These are phyloP conservation scores for Distichodus sexfasciatus DNA, from an alignment of 2,797 vertebrate genomes.

Conservation along the genomic window DNA sequence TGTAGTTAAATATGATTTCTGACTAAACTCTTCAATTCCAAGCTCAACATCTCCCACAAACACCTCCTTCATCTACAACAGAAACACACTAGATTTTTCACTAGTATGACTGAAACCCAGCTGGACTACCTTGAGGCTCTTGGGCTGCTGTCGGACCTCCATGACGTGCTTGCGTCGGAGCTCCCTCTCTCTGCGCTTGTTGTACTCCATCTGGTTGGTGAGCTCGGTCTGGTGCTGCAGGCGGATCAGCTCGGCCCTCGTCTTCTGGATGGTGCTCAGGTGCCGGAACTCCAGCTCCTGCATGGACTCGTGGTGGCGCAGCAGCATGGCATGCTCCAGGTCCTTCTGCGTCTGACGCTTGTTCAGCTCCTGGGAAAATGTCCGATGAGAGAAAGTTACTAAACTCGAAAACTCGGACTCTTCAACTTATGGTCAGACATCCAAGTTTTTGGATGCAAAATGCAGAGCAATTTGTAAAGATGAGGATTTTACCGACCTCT, in stretches of 20 bases:
- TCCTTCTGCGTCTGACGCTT: constrained; percentile 98
- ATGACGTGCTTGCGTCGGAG: constrained; percentile 95
- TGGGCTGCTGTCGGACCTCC: constrained; percentile 98
- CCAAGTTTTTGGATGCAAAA: too few relatives aligned
- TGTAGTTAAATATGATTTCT: too few relatives aligned
- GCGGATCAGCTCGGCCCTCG: constrained; percentile 90
- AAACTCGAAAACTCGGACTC: too few relatives aligned
- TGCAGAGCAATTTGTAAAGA: too few relatives aligned
- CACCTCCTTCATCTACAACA: not conserved
- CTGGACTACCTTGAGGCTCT: constrained; percentile 91
- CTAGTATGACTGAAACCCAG: not conserved
- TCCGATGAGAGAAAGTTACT: not conserved
- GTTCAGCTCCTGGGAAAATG: constrained; percentile 87
- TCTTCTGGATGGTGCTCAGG: constrained; percentile 93
- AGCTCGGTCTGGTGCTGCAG: constrained; percentile 98
- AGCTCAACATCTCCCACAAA: not conserved
- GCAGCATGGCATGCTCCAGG: constrained; percentile 95
- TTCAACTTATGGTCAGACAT: too few relatives aligned
- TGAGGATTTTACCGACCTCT: constrained; percentile 42
- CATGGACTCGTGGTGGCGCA: constrained; percentile 98
- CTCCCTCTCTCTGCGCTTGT: constrained; percentile 95
- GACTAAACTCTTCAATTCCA: too few relatives aligned
- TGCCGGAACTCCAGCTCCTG: constrained; percentile 98
- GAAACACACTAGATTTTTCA: not conserved
- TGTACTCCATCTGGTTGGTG: constrained; percentile 99